Evolutionary conservation across 2,888 invertebrate genomes (phyloP), one percentile per base, ranked within the genome.

Genomic region (Mesoligia furuncula): DNA sequence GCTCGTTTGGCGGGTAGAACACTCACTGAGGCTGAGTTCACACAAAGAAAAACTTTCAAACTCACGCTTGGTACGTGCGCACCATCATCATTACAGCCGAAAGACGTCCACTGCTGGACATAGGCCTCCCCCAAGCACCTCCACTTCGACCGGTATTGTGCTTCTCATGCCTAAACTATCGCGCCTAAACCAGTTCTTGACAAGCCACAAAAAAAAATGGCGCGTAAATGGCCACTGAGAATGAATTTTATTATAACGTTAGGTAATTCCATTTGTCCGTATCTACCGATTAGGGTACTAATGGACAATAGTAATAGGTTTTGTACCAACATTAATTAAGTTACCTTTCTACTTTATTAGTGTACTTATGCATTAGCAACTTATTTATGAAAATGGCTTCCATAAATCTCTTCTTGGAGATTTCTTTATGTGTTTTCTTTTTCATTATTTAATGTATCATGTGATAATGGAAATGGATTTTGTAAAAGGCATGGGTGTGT

Each of bases 381-480:
- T 61, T 45, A 73, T 73, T 39, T 51, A 70, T 57, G 31, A 70
- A 70, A 70, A 81, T 73, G 57, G 48, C 70, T 42, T 31, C 39
- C 13, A 81, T 77, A 77, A 27, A 62, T 57, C n/a, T 45, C 48
- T 57, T 68, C 42, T 62, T 57, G 61, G n/a, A 64, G 48, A 62
- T n/a, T 27, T 69, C 6, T 81, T 54, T 57, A 61, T 45, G 59
- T 42, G n/a, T 68, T 36, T 62, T 62, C 36, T 11, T 11, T n/a
- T 45, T 45, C 31, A 31, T 45, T 13, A 59, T 59, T 54, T 54
- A 54, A 68, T 75, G 66, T 72, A 20, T 45, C 54, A 70, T 45
- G 57, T 59, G 57, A 48, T 73, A 64, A 81, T 79, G 68, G 20
- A 69, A 81, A 59, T 81, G 57, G 57, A 31, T 51, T 78, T 71